A percentile compares a stretch with the other conserved stretches of the same genome.
Conservation (phyloP, 2,888 invertebrate genomes). For the Coelopa pilipes region DNA sequence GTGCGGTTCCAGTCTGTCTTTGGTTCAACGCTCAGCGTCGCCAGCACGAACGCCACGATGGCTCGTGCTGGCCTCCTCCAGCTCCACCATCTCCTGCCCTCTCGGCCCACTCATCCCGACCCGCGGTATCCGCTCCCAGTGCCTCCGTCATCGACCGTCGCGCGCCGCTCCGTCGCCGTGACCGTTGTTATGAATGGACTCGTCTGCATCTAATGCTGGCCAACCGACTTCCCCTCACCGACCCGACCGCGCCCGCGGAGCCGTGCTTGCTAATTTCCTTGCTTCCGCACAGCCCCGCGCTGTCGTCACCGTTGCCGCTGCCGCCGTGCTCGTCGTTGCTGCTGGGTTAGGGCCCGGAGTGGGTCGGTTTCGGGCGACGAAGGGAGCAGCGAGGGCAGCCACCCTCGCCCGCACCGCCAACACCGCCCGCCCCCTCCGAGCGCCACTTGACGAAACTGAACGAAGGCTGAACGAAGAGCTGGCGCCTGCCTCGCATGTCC, state of each 20-base stretch:
- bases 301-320: slow-evolving; percentile 7
- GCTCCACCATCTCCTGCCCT: neutral
- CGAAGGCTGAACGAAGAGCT: slow-evolving; percentile 28
- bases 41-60: slow-evolving; percentile 1
- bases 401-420: too few relatives aligned
- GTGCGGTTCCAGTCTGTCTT: slow-evolving; percentile 14
- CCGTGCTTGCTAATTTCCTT: too few relatives aligned
- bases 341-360: slow-evolving; percentile 22
- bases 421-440: neutral
- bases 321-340: slow-evolving; percentile 10
- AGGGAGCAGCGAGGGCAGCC: neutral
- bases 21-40: neutral
- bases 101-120: neutral
- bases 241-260: neutral
- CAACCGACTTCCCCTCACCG: neutral
- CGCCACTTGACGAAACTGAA: slow-evolving; percentile 36
- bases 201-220: slow-evolving; percentile 13
- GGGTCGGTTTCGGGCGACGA: slow-evolving; percentile 22
- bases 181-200: slow-evolving; percentile 28
- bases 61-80: too few relatives aligned
- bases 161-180: neutral
- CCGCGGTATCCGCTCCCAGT: too few relatives aligned
- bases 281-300: neutral
- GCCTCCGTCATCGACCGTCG: neutral
- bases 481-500: slow-evolving; percentile 46